Percentiles rank a stretch among this genome's conserved stretches.
Evolutionary conservation across 2,113 vertebrate genomes (phyloP).

Genomic region (Cyphomyrus plagiostoma): DNA sequence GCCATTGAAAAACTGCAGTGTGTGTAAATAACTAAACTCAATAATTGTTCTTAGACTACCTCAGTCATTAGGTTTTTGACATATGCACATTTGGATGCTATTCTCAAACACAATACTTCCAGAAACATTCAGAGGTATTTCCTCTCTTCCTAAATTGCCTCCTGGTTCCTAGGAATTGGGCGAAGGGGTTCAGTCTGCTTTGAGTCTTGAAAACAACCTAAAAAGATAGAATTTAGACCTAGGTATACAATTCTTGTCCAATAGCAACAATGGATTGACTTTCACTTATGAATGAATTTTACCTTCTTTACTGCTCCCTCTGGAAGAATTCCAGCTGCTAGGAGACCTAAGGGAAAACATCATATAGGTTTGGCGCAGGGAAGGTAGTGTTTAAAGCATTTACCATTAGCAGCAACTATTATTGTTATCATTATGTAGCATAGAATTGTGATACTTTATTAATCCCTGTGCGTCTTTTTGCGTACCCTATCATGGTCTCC

Average conservation of each 20-base stretch:
- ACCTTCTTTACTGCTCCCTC: slow-evolving; percentile 36
- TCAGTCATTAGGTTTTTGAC: slow-evolving; percentile 43
- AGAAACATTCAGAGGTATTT: slow-evolving; percentile 26
- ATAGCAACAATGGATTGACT: neutral
- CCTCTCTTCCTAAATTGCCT: slow-evolving; percentile 28
- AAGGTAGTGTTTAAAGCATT: neutral
- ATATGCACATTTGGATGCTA: slow-evolving; percentile 25
- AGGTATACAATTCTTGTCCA: neutral
- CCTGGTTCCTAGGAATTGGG: slow-evolving; percentile 16
- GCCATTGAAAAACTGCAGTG: neutral
- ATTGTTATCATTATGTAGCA: neutral
- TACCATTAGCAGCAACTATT: neutral
- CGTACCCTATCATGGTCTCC: neutral
- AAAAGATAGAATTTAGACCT: neutral
- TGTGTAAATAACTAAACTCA: neutral
- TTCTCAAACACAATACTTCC: slow-evolving; percentile 28
- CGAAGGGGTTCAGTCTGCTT: slow-evolving; percentile 8
- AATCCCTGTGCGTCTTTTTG: neutral
- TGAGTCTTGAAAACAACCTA: slow-evolving; percentile 24
- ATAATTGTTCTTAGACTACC: neutral
- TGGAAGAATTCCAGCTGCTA: slow-evolving; percentile 27
- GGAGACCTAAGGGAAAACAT: slow-evolving; percentile 25
- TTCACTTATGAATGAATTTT: neutral
- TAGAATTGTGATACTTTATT: neutral
- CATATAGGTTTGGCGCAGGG: neutral